Conservation (phyloP, 2,888 invertebrate genomes). For the Cantharis lateralis region DNA sequence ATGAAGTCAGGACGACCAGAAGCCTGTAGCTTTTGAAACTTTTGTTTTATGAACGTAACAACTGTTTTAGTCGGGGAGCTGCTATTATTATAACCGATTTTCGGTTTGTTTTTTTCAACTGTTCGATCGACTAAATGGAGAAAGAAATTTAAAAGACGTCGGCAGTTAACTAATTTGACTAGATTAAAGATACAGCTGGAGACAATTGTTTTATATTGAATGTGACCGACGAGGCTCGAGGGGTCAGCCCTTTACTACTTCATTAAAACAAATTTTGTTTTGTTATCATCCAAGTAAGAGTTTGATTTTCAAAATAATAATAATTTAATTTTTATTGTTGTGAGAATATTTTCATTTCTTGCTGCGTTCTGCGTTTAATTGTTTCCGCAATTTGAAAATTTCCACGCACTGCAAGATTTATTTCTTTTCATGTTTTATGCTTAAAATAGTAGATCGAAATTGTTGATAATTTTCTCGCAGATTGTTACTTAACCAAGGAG, state of each 20-base stretch:
- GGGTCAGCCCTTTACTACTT: constrained; percentile 42
- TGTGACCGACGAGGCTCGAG: constrained; percentile 45
- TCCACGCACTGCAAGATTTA: not conserved
- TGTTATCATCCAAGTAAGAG: too few relatives aligned
- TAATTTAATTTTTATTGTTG: not conserved
- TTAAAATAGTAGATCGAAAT: not conserved
- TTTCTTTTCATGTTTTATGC: not conserved
- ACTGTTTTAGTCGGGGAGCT: not conserved
- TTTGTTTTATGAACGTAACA: too few relatives aligned
- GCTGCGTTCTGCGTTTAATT: too few relatives aligned
- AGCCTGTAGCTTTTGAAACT: too few relatives aligned
- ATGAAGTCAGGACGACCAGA: too few relatives aligned
- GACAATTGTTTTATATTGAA: constrained; percentile 54
- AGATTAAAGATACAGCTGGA: constrained; percentile 52
- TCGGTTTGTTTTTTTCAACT: too few relatives aligned
- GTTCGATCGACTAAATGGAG: not conserved
- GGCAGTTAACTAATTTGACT: constrained; percentile 46
- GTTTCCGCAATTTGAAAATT: not conserved
- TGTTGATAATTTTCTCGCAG: not conserved
- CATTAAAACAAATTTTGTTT: constrained; percentile 27
- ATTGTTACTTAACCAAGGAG: not conserved
- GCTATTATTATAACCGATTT: not conserved
- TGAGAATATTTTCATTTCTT: not conserved
- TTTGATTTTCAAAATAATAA: too few relatives aligned
- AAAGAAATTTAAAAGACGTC: constrained; percentile 29